Evolutionary conservation across 2,888 invertebrate species (phyloP).

Genomic region (Limnephilus marmoratus): DNA sequence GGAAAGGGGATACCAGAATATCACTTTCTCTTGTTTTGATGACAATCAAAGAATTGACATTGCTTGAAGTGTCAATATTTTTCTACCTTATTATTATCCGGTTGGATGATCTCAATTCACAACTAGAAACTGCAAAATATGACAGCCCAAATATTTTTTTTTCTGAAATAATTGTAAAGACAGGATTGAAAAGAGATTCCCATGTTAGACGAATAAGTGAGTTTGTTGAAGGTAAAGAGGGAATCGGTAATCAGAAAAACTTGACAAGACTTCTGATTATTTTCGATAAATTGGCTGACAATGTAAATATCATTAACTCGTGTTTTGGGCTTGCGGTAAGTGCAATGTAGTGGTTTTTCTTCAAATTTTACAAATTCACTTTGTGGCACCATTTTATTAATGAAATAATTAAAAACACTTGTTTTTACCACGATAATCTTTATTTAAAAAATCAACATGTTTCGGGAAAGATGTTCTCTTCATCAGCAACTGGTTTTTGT

Average conservation of each 20-base stretch:
- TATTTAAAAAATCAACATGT: too few species aligned
- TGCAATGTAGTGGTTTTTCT: too few species aligned
- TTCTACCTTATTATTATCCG: slow-evolving; percentile 51
- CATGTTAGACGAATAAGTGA: neutral
- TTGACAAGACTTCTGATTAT: slow-evolving; percentile 47
- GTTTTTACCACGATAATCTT: too few species aligned
- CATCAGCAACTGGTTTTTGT: neutral
- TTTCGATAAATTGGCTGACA: slow-evolving; percentile 59
- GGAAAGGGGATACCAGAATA: slow-evolving; percentile 21
- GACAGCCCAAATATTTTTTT: slow-evolving; percentile 56
- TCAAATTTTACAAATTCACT: too few species aligned
- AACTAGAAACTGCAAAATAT: slow-evolving; percentile 60
- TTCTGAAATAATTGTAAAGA: slow-evolving; percentile 30
- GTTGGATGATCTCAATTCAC: slow-evolving; percentile 58
- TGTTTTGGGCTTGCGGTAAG: slow-evolving; percentile 57
- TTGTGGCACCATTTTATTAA: too few species aligned
- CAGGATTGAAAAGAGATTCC: neutral
- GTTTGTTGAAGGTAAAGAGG: neutral
- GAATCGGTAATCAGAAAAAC: slow-evolving; percentile 41
- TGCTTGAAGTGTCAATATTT: slow-evolving; percentile 56
- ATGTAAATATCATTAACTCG: slow-evolving; percentile 52
- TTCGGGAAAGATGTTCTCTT: too few species aligned
- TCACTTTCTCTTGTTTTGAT: neutral
- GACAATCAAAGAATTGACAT: slow-evolving; percentile 57
- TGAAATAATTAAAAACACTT: too few species aligned